A percentile compares a stretch with the other conserved stretches of the same genome.
Evolutionary conservation across 2,888 invertebrate species (phyloP).

Genomic region (Volucella inflata): DNA sequence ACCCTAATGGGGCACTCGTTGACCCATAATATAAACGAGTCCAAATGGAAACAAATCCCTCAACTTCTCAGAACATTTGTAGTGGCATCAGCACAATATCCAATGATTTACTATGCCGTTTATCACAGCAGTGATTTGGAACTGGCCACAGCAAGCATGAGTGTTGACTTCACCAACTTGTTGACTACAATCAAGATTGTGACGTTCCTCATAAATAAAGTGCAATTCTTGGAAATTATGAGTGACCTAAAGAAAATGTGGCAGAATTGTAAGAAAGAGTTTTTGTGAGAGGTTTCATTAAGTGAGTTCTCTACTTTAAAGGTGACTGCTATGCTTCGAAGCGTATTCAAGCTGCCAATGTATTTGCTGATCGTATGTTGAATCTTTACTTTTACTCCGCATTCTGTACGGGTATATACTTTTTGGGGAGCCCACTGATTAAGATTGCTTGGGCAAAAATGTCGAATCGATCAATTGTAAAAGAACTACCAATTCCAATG

Average conservation of each 20-base stretch:
- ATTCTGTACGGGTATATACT: conserved; percentile 80
- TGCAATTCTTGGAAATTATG: conserved; percentile 79
- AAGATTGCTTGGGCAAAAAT: conserved; percentile 77
- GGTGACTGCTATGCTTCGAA: conserved; percentile 66
- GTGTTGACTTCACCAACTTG: conserved; percentile 80
- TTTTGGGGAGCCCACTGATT: conserved; percentile 80
- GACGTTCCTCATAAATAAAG: conserved; percentile 80
- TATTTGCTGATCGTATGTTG: conserved; percentile 76
- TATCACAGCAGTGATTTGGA: conserved; percentile 79
- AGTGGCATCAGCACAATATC: conserved; percentile 80
- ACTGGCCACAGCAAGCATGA: conserved; percentile 80
- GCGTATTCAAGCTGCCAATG: conserved; percentile 77
- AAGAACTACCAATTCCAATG: conserved; percentile 81
- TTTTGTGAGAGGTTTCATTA: neutral
- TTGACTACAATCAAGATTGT: conserved; percentile 80
- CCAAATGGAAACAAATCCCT: conserved; percentile 21
- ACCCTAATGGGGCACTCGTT: conserved; percentile 49
- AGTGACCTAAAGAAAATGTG: conserved; percentile 79
- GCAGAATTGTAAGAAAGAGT: conserved; percentile 77
- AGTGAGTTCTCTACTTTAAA: neutral
- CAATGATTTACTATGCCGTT: conserved; percentile 79
- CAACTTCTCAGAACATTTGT: conserved; percentile 73
- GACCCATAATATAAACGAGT: conserved; percentile 17
- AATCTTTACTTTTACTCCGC: conserved; percentile 79
- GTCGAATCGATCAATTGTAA: conserved; percentile 54